Conservation (phyloP, 1,140 invertebrate species). For the Steinernema feltiae region DNA sequence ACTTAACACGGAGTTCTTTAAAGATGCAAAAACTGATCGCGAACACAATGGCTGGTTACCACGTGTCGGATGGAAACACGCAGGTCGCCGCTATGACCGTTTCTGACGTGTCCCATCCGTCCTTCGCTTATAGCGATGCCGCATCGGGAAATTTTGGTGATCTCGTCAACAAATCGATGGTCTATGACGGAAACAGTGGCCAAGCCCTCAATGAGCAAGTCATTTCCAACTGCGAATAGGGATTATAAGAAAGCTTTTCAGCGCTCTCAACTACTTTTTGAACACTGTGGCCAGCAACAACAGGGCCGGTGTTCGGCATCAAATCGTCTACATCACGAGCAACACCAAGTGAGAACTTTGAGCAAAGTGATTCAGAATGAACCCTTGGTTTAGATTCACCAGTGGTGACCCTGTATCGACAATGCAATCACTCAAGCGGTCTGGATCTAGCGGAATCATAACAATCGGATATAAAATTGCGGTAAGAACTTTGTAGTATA, state of each 20-base stretch:
- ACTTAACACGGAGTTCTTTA: too few relatives aligned
- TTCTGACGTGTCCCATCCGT: conserved; percentile 23
- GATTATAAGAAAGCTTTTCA: neutral
- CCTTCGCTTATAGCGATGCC: neutral
- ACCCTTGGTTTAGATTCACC: neutral
- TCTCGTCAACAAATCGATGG: neutral
- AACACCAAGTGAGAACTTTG: conserved; percentile 21
- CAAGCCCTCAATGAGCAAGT: conserved; percentile 20
- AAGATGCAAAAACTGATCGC: conserved; percentile 22
- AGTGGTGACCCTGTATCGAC: neutral
- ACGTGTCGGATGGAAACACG: neutral
- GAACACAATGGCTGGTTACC: conserved; percentile 18
- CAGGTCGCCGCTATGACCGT: conserved; percentile 26
- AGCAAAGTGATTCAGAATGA: neutral
- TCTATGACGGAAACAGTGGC: conserved; percentile 13
- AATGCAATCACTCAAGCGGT: neutral
- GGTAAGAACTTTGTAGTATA: too few relatives aligned
- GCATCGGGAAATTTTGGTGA: conserved; percentile 2
- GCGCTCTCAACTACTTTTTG: conserved; percentile 19
- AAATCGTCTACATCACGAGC: conserved; percentile 24
- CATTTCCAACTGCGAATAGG: neutral
- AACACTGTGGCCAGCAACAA: conserved; percentile 1
- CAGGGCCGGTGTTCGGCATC: conserved; percentile 21
- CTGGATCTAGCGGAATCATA: neutral
- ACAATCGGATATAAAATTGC: neutral